Conservation (phyloP, 2,797 vertebrate species). For the Arctocebus calabarensis region DNA sequence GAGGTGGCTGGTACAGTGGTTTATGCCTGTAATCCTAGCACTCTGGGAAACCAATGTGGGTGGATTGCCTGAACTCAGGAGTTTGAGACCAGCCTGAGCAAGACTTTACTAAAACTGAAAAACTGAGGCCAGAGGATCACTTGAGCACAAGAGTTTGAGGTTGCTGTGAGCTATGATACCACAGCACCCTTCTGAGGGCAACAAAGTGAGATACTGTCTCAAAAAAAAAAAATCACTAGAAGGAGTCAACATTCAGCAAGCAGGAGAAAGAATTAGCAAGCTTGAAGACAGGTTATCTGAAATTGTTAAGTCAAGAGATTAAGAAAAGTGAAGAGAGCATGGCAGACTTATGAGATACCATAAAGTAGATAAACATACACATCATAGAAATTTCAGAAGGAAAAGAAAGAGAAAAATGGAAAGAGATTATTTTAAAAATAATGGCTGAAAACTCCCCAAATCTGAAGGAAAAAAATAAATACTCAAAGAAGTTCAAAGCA, state of each 20-base stretch:
- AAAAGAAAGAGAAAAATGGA: neutral
- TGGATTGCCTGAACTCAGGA: too few relatives aligned
- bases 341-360: too few relatives aligned
- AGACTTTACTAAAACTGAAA: too few relatives aligned
- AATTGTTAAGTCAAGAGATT: neutral
- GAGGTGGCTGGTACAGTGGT: too few relatives aligned
- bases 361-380: neutral
- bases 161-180: too few relatives aligned
- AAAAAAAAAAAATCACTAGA: neutral
- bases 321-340: neutral
- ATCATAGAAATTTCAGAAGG: neutral
- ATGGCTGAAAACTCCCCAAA: neutral
- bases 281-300: neutral
- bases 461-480: neutral
- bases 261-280: neutral
- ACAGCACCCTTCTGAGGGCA: too few relatives aligned
- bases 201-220: too few relatives aligned
- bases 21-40: too few relatives aligned
- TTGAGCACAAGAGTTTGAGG: too few relatives aligned
- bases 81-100: too few relatives aligned
- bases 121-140: too few relatives aligned
- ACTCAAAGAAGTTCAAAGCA: neutral
- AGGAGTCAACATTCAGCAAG: neutral
- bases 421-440: neutral
- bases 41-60: too few relatives aligned